Evolutionary conservation across 35 echinoderm and acorn worm species (phyloP).

Genomic region (Antedon bifida): DNA sequence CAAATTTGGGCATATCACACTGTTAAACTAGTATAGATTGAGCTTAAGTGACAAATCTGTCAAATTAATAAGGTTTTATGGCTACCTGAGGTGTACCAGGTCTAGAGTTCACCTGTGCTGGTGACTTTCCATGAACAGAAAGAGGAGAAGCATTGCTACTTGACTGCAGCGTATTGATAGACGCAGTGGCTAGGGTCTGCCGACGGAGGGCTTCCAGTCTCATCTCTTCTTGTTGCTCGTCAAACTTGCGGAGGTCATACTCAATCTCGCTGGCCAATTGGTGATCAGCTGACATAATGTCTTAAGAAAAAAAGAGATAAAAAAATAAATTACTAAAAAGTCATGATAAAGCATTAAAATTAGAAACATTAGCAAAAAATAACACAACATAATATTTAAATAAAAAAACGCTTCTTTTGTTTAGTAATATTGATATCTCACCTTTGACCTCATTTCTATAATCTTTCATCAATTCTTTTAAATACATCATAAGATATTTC

Average conservation of each 20-base stretch:
- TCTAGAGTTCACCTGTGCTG: background rate
- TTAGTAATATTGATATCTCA: background rate
- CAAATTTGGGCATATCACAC: no score
- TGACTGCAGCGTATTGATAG: background rate
- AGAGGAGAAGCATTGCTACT: background rate
- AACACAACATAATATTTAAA: no score
- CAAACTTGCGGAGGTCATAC: conserved; percentile 83
- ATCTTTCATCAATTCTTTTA: conserved; percentile 93
- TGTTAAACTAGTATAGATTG: no score
- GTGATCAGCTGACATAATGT: conserved; percentile 65
- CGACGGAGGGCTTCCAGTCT: background rate
- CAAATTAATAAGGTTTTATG: conserved; percentile 7
- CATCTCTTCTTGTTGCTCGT: conserved; percentile 62
- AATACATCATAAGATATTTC: conserved; percentile 70
- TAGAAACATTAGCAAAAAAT: no score
- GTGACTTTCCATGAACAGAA: background rate
- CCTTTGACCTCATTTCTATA: conserved; percentile 96
- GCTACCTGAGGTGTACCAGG: background rate
- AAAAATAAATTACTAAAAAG: background rate
- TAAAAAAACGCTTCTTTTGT: no score
- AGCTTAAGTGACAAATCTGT: background rate
- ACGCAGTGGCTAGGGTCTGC: conserved; percentile 1
- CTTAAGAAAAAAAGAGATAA: conserved; percentile 7
- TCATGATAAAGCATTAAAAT: no score
- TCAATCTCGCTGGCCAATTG: conserved; percentile 85